Base-by-base conservation (phyloP, 92 coral and sea anemone genomes). In the Bergia sp. region DNA sequence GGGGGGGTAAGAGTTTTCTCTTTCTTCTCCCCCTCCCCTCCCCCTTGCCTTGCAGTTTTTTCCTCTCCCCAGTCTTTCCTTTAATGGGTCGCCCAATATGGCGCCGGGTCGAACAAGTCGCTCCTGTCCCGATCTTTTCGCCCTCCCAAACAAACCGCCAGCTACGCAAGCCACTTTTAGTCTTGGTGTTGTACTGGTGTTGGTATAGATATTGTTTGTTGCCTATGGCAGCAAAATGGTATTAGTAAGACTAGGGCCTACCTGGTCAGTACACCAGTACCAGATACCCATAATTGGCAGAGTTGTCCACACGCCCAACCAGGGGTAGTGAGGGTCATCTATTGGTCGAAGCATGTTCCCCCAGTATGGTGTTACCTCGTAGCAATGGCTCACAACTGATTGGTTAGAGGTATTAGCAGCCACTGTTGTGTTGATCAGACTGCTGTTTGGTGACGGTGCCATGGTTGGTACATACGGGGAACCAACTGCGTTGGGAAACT, bases 201-300 rank as follows among this genome's bases (percentile, higher is more conserved):
- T 29, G 29, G 29, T 29, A 29, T 29, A 29, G 29, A 29, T 29
- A 29, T 29, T 29, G 29, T 29, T 29, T 29, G 29, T 29, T 29
- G 29, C 29, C 29, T 29, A 29, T 29, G 29, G 29, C 29, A 29
- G 29, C 29, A 29, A 29, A 29, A 29, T 29, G 29, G 29, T 29
- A 29, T 29, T 29, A 29, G 29, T 29, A 29, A 29, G 29, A 29
- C 29, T 29, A 29, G 29, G 29, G 3, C 42, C 76, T 79, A 79
- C 99, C 98, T 95, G 99, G 86, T 97, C 99, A 40, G 99, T 97
- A 74, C 99, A 97, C 96, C 98, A 97, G 89, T 97, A 97, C 99
- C 99, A 97, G n/a, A 97, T 77, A 2, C 96, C 99, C 91, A 95
- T 92, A 41, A 97, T 94, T 7, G 98, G 98, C 74, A 97, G 91